Base-by-base conservation (phyloP, 2,113 vertebrate genomes). In the Charadrius vociferus region DNA sequence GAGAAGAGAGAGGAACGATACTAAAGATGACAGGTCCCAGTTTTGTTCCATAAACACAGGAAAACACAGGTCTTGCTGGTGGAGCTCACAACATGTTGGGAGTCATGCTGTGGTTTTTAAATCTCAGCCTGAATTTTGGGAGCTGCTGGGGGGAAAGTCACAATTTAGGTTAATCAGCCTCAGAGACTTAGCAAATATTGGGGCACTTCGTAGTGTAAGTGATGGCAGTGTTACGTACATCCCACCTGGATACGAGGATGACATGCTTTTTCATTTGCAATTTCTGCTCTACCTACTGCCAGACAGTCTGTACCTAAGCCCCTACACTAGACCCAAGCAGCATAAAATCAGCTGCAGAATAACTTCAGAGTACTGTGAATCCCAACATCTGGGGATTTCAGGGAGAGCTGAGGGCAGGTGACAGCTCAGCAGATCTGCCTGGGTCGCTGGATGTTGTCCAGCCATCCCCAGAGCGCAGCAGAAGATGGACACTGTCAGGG, bases 381-480 rank as follows among this genome's bases (percentile, higher is more conserved):
- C 3, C 10, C 29, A 22, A 53, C 13, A 52, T 24, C 18, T 92
- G 32, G 59, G 66, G 80, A 65, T 45, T 82, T 87, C 36, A 79
- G 87, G 12, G n/a, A 52, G 30, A 77, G 9, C 41, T 24, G 72
- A 86, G 55, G 82, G 75, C 75, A 92, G 41, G 37, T 37, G 66
- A 88, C 23, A 75, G 78, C 79, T 95, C 75, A 94, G 85, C 74
- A 49, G 23, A 75, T 90, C 67, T 85, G 92, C 53, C 63, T 67
- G 41, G 50, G 16, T 45, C 2, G 0, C 70, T 90, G 84, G 56
- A 92, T 72, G 26, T 17, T 73, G 63, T 73, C 59, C 55, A 77
- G 63, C 32, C 5, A 8, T 61, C 63, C 88, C 53, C 71, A 53
- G 49, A 72, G 41, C 1, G 2, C n/a, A 34, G 55, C 41, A 88